Base-by-base conservation (phyloP, 2,888 invertebrate species). In the Loripinus fragilis region DNA sequence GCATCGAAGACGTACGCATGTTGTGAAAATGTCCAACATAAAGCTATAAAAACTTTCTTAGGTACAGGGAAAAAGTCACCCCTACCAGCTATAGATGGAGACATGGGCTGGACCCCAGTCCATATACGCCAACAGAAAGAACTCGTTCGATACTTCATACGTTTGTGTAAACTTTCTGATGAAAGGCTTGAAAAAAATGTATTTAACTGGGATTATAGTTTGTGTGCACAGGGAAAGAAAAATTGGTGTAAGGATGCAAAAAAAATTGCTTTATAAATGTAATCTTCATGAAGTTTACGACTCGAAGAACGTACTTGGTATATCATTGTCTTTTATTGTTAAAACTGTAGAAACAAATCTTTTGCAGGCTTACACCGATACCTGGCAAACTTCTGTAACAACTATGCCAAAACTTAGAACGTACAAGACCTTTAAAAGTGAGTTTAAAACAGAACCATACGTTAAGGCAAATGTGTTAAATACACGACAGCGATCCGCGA, bases 31-130 rank as follows among this genome's bases (percentile, higher is more conserved):
- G 38, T 65, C n/a, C 65, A 41, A 65, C 65, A 41, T 65, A 30
- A 35, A 65, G 65, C 65, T 41, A 41, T 65, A 3, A 2, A 35
- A 33, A 65, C 65, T 25, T 65, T 65, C 35, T 35, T 65, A n/a
- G 65, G 65, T 35, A 41, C 65, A 65, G 65, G 65, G 25, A 65
- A 65, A 35, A 65, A 38, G 28, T 65, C 65, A 7, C 65, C 65
- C 5, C 12, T 65, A n/a, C 65, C 35, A 23, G 65, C 65, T 7
- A 65, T 33, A 30, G 65, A 41, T 12, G 35, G 41, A 38, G 65
- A 65, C 20, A 65, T 65, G 65, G 65, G 35, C 35, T 33, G 65
- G 65, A 8, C 35, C 41, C 65, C 65, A 5, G 65, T 35, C 15
- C 55, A 25, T 55, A 25, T 55, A 55, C 28, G 25, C 28, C 55